Percentiles rank a stretch among this genome's conserved stretches.
phyloP scores from a whole-genome alignment of 64 coral and sea anemone genomes.

The Porites lutea region DNA sequence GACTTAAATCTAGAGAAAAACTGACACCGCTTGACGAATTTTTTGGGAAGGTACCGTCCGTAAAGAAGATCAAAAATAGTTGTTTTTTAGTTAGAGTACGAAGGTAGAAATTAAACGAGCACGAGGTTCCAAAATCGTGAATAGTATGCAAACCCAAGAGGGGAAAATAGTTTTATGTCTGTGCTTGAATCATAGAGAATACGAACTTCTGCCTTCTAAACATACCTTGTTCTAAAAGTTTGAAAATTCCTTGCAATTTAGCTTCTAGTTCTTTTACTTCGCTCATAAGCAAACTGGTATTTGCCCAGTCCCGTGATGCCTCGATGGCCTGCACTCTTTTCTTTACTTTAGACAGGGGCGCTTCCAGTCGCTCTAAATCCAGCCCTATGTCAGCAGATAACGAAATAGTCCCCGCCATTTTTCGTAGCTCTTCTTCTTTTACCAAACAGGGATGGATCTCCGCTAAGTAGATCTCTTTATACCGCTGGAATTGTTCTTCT shows the following conservation, averaged over 20 bases:
- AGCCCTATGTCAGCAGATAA: background rate
- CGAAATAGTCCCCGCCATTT: background rate
- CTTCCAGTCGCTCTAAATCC: slow-evolving; percentile 18
- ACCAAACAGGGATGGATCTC: slow-evolving; percentile 45
- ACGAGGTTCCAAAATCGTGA: no score
- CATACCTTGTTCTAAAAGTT: slow-evolving; percentile 31
- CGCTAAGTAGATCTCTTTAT: slow-evolving; percentile 48
- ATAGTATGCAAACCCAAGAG: no score
- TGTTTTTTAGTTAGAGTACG: no score
- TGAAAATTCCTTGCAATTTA: background rate
- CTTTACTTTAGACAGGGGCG: background rate
- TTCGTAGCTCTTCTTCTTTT: slow-evolving; percentile 12
- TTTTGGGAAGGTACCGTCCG: no score
- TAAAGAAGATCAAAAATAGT: no score
- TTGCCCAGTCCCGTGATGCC: background rate
- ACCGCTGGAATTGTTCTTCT: slow-evolving; percentile 29
- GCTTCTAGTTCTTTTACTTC: background rate
- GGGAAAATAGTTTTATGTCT: no score
- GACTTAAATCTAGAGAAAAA: no score
- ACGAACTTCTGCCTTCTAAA: no score
- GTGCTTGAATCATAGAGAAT: no score
- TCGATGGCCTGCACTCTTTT: background rate
- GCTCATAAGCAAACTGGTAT: background rate
- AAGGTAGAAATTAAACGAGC: no score
- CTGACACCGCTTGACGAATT: no score